phyloP scores from a whole-genome alignment of 2,888 invertebrate species.

The Euplagia quadripunctaria region DNA sequence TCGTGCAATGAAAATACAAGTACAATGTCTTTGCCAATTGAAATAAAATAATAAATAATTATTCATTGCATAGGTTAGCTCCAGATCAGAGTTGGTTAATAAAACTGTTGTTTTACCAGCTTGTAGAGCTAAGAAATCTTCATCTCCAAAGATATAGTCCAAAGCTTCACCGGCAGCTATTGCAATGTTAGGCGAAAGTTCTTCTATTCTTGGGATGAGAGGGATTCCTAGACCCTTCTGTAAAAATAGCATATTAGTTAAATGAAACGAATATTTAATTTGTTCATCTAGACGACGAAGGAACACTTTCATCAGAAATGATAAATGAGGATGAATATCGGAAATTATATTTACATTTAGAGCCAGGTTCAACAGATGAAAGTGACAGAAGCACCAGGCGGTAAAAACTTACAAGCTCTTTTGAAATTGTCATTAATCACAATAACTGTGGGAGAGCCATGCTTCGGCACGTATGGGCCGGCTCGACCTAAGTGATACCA shows the following conservation, averaged over 20 bases:
- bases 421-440: not conserved
- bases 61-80: not conserved
- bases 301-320: too few species aligned
- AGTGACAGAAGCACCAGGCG: too few species aligned
- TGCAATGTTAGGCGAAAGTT: conserved; percentile 39
- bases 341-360: too few species aligned
- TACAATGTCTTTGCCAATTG: too few species aligned
- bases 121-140: conserved; percentile 16
- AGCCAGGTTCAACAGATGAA: too few species aligned
- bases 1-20: too few species aligned
- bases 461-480: too few species aligned
- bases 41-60: too few species aligned
- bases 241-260: not conserved
- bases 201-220: conserved; percentile 32
- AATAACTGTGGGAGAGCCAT: too few species aligned
- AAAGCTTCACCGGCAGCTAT: conserved; percentile 48
- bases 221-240: conserved; percentile 54
- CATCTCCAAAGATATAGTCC: conserved; percentile 42
- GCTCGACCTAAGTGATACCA: too few species aligned
- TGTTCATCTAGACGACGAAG: not conserved
- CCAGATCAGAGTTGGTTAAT: not conserved
- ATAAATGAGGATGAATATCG: too few species aligned
- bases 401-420: not conserved
- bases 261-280: not conserved
- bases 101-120: not conserved